Percentiles rank a stretch among this genome's conserved stretches.
Conservation (phyloP, 2,888 invertebrate species). For the Eristalis tenax region DNA sequence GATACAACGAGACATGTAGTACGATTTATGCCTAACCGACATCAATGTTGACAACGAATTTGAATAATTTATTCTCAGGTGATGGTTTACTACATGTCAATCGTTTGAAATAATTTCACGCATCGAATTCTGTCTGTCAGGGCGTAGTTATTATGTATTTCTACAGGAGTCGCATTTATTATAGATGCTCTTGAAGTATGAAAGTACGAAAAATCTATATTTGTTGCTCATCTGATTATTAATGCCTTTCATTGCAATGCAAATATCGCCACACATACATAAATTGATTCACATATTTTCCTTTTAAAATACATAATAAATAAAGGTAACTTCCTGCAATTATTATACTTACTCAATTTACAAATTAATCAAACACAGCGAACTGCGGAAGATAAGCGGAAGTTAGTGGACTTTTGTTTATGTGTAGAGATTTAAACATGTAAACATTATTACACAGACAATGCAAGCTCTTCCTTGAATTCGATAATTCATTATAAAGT, state of each 20-base stretch:
- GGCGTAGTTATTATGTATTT: constrained; percentile 7
- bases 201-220: neutral
- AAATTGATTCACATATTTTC: neutral
- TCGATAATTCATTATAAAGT: no score
- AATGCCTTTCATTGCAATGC: neutral
- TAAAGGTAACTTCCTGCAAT: neutral
- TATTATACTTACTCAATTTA: neutral
- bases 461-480: no score
- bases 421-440: no score
- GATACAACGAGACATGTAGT: neutral
- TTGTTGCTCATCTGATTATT: neutral
- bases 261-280: neutral
- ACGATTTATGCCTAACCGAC: constrained; percentile 38
- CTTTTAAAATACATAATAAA: neutral
- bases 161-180: neutral
- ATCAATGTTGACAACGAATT: constrained; percentile 45
- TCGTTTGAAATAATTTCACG: constrained; percentile 30
- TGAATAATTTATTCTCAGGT: constrained; percentile 61
- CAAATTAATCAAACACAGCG: neutral
- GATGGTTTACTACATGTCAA: constrained; percentile 32
- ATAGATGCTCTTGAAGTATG: neutral
- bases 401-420: neutral
- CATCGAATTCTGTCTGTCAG: neutral
- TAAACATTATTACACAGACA: no score
- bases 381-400: neutral